phyloP scores from a whole-genome alignment of 2,888 invertebrate species.

The Morpho deidamia region DNA sequence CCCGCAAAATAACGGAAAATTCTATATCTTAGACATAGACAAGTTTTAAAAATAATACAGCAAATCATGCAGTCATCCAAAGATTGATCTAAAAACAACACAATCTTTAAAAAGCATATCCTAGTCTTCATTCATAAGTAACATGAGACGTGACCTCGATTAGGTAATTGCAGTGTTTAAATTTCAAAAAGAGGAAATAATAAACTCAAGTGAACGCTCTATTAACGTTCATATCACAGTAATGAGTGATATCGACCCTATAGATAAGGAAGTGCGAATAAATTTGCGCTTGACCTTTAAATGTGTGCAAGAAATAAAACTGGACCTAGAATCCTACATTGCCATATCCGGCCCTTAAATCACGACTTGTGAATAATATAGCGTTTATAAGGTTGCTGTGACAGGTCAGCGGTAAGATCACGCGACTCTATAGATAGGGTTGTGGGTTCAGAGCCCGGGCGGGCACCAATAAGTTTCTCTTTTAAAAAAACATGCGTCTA shows the following conservation, averaged over 20 bases:
- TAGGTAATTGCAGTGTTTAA: slow-evolving; percentile 5
- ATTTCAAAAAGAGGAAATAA: slow-evolving; percentile 6
- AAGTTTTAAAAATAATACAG: too few relatives aligned
- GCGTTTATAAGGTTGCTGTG: too few relatives aligned
- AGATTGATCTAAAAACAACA: too few relatives aligned
- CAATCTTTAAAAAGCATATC: too few relatives aligned
- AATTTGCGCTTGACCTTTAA: slow-evolving; percentile 3
- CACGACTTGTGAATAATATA: slow-evolving; percentile 2
- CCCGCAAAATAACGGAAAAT: too few relatives aligned
- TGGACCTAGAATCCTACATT: slow-evolving; percentile 7
- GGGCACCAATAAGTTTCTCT: too few relatives aligned
- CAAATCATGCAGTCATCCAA: too few relatives aligned
- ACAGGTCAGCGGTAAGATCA: too few relatives aligned
- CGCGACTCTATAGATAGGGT: too few relatives aligned
- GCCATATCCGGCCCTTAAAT: slow-evolving; percentile 2
- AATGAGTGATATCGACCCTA: slow-evolving; percentile 1
- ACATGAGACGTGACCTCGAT: slow-evolving; percentile 1
- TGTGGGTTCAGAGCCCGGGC: too few relatives aligned
- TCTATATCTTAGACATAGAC: too few relatives aligned
- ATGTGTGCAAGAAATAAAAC: neutral
- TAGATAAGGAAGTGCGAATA: slow-evolving; percentile 1
- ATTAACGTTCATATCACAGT: neutral
- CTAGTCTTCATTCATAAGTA: neutral
- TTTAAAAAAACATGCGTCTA: too few relatives aligned
- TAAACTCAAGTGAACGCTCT: neutral